phyloP scores from a whole-genome alignment of 2,888 invertebrate species.

The Galeopsomyia nigrocyanea region DNA sequence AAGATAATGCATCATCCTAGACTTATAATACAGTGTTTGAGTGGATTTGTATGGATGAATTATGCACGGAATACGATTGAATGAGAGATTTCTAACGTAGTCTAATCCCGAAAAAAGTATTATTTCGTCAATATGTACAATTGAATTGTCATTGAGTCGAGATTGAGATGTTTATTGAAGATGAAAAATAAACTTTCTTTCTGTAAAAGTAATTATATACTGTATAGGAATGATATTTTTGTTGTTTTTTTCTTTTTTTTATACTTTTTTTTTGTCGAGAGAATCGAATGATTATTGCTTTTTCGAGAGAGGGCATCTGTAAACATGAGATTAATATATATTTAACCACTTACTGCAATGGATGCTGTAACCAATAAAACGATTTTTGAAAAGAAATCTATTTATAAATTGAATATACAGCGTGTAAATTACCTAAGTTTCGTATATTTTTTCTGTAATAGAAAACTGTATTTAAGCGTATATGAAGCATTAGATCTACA shows the following conservation, averaged over 20 bases:
- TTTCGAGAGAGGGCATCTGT: conserved; percentile 55
- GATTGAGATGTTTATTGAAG: conserved; percentile 48
- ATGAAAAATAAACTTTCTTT: conserved; percentile 50
- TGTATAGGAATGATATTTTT: conserved; percentile 60
- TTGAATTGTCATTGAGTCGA: conserved; percentile 56
- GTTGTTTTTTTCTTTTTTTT: conserved; percentile 48
- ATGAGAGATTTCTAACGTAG: conserved; percentile 50
- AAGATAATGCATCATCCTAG: conserved; percentile 54
- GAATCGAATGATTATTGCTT: conserved; percentile 45
- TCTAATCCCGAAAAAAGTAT: conserved; percentile 64
- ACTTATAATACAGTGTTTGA: conserved; percentile 52
- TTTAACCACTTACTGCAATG: conserved; percentile 57
- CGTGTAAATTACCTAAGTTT: conserved; percentile 66
- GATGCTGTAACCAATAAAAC: conserved; percentile 59
- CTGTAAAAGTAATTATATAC: conserved; percentile 58
- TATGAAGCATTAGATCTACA: conserved; percentile 64
- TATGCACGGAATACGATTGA: conserved; percentile 37
- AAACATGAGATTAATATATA: conserved; percentile 65
- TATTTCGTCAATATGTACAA: conserved; percentile 65
- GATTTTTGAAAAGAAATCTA: conserved; percentile 53
- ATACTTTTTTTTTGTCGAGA: conserved; percentile 48
- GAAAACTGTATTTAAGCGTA: conserved; percentile 67
- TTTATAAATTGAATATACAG: conserved; percentile 62
- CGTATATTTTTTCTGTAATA: conserved; percentile 66
- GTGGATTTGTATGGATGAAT: conserved; percentile 40